Percentiles rank a stretch among this genome's conserved stretches.
Evolutionary conservation across 2,888 invertebrate species (phyloP).

Genomic region (Coronaproctus castanopsis): DNA sequence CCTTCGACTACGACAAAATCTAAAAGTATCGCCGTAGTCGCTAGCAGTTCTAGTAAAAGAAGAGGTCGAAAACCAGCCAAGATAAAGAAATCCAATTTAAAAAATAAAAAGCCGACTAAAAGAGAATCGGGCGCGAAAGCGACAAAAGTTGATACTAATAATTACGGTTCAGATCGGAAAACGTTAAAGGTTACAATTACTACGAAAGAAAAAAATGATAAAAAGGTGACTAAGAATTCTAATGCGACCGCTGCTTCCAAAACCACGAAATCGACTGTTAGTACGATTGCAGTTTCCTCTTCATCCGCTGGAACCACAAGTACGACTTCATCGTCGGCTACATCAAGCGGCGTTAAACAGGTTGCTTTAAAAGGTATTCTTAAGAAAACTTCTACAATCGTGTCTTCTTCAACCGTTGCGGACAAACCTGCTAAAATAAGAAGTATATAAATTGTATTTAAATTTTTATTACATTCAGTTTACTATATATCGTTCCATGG

Average conservation of each 20-base stretch:
- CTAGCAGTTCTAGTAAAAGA: slow-evolving; percentile 12
- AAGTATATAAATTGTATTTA: background rate
- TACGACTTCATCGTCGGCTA: too few species aligned
- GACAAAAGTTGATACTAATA: slow-evolving; percentile 6
- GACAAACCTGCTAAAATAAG: background rate
- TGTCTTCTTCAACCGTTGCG: too few species aligned
- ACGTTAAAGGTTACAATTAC: too few species aligned
- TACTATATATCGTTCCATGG: too few species aligned
- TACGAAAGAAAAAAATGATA: too few species aligned
- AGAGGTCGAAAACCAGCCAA: slow-evolving; percentile 13
- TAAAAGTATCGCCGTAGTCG: slow-evolving; percentile 6
- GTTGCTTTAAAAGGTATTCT: too few species aligned
- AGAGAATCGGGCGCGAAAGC: slow-evolving; percentile 6
- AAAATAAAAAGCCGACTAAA: slow-evolving; percentile 12
- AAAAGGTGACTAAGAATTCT: too few species aligned
- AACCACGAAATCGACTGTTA: slow-evolving; percentile 7
- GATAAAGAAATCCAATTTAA: slow-evolving; percentile 10
- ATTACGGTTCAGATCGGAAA: too few species aligned
- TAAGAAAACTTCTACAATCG: too few species aligned
- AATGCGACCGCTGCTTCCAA: background rate
- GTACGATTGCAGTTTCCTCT: slow-evolving; percentile 1
- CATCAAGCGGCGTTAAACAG: too few species aligned
- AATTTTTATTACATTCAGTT: background rate
- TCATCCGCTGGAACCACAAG: slow-evolving; percentile 1
- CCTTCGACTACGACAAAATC: slow-evolving; percentile 21